Percentiles rank a stretch among this genome's conserved stretches.
Conservation (phyloP, 2,888 invertebrate species). For the Marronus borbonicus region DNA sequence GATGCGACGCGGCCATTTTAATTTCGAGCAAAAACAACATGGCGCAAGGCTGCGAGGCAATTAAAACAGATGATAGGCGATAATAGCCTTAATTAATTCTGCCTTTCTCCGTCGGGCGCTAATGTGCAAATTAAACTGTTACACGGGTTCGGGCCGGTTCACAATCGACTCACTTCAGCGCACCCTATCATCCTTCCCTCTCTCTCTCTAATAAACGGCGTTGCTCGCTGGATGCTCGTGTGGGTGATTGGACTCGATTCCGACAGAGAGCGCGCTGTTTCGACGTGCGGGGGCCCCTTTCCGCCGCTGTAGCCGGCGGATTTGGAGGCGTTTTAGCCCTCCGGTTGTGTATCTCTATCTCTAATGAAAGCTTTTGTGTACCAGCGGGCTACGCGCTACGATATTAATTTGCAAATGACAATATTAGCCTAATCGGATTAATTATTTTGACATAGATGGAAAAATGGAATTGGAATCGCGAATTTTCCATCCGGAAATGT, state of each 20-base stretch:
- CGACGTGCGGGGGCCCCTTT: not conserved
- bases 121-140: conserved; percentile 73
- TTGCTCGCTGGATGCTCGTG: not conserved
- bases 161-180: conserved; percentile 59
- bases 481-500: not conserved
- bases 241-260: conserved; percentile 9
- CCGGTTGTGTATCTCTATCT: conserved; percentile 17
- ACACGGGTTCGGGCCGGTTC: conserved; percentile 68
- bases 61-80: conserved; percentile 73
- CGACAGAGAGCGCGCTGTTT: conserved; percentile 23
- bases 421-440: conserved; percentile 26
- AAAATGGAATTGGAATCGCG: conserved; percentile 8
- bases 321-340: conserved; percentile 17
- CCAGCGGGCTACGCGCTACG: not conserved
- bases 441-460: conserved; percentile 14
- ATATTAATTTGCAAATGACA: conserved; percentile 26
- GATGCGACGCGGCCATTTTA: conserved; percentile 69
- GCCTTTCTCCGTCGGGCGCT: conserved; percentile 71
- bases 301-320: conserved; percentile 1
- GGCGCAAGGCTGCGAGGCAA: conserved; percentile 69
- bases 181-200: conserved; percentile 11
- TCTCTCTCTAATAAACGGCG: conserved; percentile 5
- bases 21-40: conserved; percentile 72
- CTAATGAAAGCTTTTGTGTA: conserved; percentile 37
- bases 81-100: conserved; percentile 73